A percentile compares a stretch with the other conserved stretches of the same genome.
phyloP scores from a whole-genome alignment of 2,888 invertebrate genomes.

The Bugula neritina region DNA sequence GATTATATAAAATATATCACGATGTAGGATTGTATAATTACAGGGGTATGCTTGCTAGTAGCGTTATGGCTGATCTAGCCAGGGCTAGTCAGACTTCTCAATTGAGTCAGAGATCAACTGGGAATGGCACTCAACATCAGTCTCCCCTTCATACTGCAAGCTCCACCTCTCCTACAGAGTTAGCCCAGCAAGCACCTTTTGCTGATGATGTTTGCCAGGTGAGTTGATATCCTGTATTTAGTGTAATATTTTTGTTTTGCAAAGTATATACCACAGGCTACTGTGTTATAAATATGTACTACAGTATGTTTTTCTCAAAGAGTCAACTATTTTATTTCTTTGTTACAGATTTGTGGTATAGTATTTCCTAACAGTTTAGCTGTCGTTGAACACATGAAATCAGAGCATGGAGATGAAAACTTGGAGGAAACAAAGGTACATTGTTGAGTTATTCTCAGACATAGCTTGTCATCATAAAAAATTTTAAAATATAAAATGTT shows the following conservation, averaged over 20 bases:
- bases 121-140: background rate
- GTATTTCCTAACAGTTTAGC: constrained; percentile 50
- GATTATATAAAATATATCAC: no score
- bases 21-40: no score
- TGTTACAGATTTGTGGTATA: constrained; percentile 50
- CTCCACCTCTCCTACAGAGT: constrained; percentile 10
- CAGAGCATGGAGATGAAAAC: constrained; percentile 43
- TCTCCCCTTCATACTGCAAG: background rate
- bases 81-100: constrained; percentile 14
- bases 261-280: no score
- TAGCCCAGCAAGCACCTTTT: constrained; percentile 5
- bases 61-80: constrained; percentile 11
- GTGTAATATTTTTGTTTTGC: no score
- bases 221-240: no score
- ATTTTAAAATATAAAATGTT: no score
- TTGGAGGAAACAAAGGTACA: constrained; percentile 1
- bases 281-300: no score
- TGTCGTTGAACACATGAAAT: constrained; percentile 55
- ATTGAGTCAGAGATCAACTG: background rate
- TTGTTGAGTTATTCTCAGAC: no score
- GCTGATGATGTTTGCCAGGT: constrained; percentile 21
- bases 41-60: constrained; percentile 19
- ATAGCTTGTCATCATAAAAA: no score
- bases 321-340: no score
- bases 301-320: no score